Base-by-base conservation (phyloP, 2,888 invertebrate genomes). In the Pharmacophagus antenor region DNA sequence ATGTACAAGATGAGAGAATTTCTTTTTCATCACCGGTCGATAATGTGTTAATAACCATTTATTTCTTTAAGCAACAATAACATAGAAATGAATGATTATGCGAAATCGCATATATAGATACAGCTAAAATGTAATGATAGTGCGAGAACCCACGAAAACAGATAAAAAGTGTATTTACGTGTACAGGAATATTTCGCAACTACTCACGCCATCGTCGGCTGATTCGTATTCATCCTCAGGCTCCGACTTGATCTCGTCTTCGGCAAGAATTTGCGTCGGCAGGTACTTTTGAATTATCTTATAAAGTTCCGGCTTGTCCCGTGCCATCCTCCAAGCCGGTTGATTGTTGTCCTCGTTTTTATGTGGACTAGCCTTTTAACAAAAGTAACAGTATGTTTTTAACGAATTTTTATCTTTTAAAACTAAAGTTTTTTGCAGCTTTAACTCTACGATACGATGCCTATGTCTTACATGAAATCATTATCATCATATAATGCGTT, bases 221-320 rank as follows among this genome's bases (percentile, higher is more conserved):
- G 92, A 92, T 46, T 72, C 84, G 63, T 76, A 86, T 0, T 91
- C 84, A 49, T 88, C 86, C 22, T 89, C 87, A 0, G 87, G 85
- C 58, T 85, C 79, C 6, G 85, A 76, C 63, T 85, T 80, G 66
- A 82, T 74, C 42, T 89, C 84, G 5, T 74, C 77, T 15, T 80
- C 82, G 17, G 15, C 53, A 54, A 51, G 59, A 42, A 52, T 67
- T 52, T n/a, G 54, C 21, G 65, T 61, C 53, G 62, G 67, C 44
- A 69, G 48, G 60, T 70, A 65, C 2, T 60, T 54, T 48, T 62
- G 58, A 57, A 85, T 58, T 0, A 75, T 47, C 18, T 69, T 72
- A 21, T 70, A 66, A 17, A 85, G 61, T 25, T 63, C 69, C 0
- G 80, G 79, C 60, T 82, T 80, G 58, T 77, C 66, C 2, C 67